Conservation (phyloP, 1,140 invertebrate genomes). For the Bactericera cockerelli region DNA sequence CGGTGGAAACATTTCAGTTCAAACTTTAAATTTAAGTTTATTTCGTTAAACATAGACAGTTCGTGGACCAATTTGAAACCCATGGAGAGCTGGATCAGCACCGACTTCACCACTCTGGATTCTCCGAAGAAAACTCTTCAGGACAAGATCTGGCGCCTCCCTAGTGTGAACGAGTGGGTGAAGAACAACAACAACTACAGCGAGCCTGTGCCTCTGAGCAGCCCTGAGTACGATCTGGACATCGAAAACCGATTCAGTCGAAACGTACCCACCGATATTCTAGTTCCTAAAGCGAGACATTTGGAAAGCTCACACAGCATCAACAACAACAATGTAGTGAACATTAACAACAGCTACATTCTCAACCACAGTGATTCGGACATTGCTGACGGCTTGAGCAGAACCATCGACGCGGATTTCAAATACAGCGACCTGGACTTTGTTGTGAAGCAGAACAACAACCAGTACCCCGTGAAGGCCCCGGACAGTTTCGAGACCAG, state of each 20-base stretch:
- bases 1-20: no score
- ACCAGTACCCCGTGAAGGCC: background rate
- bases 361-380: background rate
- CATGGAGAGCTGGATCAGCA: background rate
- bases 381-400: background rate
- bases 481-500: background rate
- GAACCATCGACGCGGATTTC: background rate
- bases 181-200: slow-evolving; percentile 1
- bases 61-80: no score
- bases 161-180: background rate
- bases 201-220: background rate
- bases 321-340: background rate
- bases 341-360: background rate
- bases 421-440: background rate
- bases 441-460: background rate
- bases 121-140: background rate
- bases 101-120: background rate
- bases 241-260: background rate
- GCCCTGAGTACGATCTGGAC: background rate
- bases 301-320: background rate
- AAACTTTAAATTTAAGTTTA: no score
- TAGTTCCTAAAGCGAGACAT: no score
- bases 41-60: no score
- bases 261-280: background rate
- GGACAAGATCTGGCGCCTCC: background rate